A percentile compares a stretch with the other conserved stretches of the same genome.
These are phyloP conservation scores for Penaeus japonicus DNA, from an alignment of 1,140 invertebrate genomes.

Conservation along the genomic window DNA sequence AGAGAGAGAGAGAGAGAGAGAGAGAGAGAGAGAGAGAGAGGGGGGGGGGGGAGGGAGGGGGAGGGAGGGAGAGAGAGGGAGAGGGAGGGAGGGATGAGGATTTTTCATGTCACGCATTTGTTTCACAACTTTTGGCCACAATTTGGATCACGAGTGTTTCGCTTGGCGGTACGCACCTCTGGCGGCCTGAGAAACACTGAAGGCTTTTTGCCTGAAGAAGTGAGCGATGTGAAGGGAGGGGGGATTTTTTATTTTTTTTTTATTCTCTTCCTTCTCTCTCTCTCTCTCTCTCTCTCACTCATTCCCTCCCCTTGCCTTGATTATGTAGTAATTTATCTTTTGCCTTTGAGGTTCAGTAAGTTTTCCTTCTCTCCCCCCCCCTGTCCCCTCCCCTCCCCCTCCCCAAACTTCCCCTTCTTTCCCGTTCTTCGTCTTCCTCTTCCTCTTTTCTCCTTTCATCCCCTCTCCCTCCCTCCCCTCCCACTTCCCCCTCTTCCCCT, in stretches of 20 bases:
- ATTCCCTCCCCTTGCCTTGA: not conserved
- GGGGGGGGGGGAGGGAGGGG: not conserved
- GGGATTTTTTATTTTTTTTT: too few species aligned
- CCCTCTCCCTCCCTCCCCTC: too few species aligned
- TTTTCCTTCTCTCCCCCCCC: too few species aligned
- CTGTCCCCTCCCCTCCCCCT: not conserved
- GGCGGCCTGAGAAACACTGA: slow-evolving; percentile 27
- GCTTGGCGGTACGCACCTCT: slow-evolving; percentile 6
- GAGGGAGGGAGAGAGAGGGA: not conserved
- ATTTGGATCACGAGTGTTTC: slow-evolving; percentile 10
- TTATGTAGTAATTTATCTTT: slow-evolving; percentile 18
- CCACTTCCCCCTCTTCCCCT: too few species aligned
- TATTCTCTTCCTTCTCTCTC: too few species aligned
- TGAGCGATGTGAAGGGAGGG: too few species aligned
- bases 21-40: not conserved
- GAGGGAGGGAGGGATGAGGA: not conserved
- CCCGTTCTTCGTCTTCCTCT: not conserved
- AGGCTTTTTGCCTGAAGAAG: not conserved
- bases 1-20: not conserved
- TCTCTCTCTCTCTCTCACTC: too few species aligned
- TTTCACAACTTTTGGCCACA: not conserved
- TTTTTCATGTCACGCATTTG: slow-evolving; percentile 25
- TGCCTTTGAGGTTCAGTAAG: not conserved
- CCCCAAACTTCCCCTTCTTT: not conserved
- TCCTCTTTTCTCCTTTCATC: not conserved